Percentiles rank a stretch among this genome's conserved stretches.
Conservation (phyloP, 2,888 invertebrate genomes). For the Drosophila mercatorum region DNA sequence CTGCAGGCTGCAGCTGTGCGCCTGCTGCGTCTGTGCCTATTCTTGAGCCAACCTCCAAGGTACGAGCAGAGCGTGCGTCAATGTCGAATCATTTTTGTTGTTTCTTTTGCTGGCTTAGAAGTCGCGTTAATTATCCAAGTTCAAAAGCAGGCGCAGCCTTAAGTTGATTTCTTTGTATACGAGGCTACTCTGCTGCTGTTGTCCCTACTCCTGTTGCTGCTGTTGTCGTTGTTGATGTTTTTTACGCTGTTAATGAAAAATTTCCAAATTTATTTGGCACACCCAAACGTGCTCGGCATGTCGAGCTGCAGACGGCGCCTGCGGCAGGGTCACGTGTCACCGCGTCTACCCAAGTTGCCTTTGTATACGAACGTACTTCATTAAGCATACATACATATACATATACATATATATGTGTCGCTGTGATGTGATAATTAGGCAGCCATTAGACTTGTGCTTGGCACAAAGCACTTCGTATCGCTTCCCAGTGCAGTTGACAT, state of each 20-base stretch:
- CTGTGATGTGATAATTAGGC: conserved; percentile 4
- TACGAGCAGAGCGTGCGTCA: not conserved
- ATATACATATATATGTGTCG: not conserved
- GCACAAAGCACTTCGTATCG: not conserved
- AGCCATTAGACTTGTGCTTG: not conserved
- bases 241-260: conserved; percentile 47
- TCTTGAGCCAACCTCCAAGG: no score
- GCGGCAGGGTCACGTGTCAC: not conserved
- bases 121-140: conserved; percentile 43
- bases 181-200: not conserved
- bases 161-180: conserved; percentile 38
- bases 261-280: conserved; percentile 51
- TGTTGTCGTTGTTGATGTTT: conserved; percentile 8
- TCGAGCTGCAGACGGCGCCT: conserved; percentile 4
- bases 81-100: conserved; percentile 9
- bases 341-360: not conserved
- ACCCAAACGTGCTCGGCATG: conserved; percentile 51
- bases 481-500: not conserved
- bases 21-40: no score
- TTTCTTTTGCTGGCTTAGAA: conserved; percentile 6
- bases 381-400: not conserved
- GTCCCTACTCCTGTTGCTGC: not conserved
- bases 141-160: conserved; percentile 18
- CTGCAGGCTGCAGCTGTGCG: not conserved
- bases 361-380: not conserved